Conservation (phyloP, 2,113 vertebrate species). For the Turnix velox region DNA sequence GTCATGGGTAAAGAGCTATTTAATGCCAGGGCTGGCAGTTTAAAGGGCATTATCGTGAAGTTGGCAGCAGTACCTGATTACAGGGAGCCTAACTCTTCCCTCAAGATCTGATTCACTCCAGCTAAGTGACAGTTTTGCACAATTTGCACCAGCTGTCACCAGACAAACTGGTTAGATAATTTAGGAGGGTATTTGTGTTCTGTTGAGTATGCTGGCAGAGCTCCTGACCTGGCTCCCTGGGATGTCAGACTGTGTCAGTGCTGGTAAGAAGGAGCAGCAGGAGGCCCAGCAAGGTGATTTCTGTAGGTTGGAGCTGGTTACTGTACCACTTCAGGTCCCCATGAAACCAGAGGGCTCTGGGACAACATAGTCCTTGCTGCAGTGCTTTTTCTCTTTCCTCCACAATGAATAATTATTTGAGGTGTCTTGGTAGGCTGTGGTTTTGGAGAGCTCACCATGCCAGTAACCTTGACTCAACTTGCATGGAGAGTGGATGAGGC, state of each 20-base stretch:
- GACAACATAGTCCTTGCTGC: too few species aligned
- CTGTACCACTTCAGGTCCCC: not conserved
- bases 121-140: not conserved
- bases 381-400: not conserved
- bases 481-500: fast-evolving
- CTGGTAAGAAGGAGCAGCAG: not conserved
- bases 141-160: not conserved
- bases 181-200: not conserved
- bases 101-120: not conserved
- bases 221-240: not conserved
- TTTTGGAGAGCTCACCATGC: not conserved
- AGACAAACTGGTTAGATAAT: not conserved
- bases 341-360: not conserved
- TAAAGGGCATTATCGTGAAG: not conserved
- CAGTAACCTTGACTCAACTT: not conserved
- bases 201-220: fast-evolving
- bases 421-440: not conserved
- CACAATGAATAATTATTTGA: not conserved
- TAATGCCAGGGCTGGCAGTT: not conserved
- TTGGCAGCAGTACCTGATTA: not conserved
- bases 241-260: too few species aligned
- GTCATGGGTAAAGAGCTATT: not conserved
- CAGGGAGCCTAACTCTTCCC: not conserved
- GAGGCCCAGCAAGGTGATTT: not conserved
- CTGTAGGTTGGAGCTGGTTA: not conserved